Conservation (phyloP, 2,113 vertebrate genomes). For the Elephantulus edwardii region DNA sequence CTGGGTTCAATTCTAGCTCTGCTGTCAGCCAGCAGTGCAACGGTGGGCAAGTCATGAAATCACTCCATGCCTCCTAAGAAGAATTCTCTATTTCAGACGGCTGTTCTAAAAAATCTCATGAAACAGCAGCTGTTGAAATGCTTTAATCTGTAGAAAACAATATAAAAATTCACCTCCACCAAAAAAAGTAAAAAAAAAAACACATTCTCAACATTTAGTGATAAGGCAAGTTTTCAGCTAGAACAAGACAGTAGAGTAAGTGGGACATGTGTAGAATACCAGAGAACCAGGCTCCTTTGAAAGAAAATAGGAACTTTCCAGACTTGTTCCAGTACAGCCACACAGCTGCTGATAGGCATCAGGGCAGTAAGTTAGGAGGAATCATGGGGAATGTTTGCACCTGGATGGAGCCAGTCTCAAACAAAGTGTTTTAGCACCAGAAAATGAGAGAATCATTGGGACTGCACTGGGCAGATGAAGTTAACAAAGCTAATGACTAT, state of each 20-base stretch:
- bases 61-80: neutral
- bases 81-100: neutral
- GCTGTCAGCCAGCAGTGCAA: neutral
- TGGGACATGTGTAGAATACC: neutral
- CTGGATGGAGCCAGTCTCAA: neutral
- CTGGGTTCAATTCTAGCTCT: neutral
- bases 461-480: neutral
- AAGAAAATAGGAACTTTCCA: neutral
- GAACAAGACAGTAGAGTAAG: neutral
- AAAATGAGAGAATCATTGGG: neutral
- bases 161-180: neutral
- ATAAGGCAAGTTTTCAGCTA: neutral
- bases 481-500: accelerated
- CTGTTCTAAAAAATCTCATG: neutral
- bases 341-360: neutral
- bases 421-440: neutral
- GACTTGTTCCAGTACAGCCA: neutral
- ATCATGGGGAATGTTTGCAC: neutral
- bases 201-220: neutral
- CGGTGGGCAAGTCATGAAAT: neutral
- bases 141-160: neutral
- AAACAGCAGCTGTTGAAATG: neutral
- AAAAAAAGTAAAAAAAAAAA: too few relatives aligned
- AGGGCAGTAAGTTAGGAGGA: neutral
- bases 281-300: neutral